These are phyloP conservation scores for Pseudococcus viburni DNA, from an alignment of 2,888 invertebrate genomes.

Conservation along the genomic window DNA sequence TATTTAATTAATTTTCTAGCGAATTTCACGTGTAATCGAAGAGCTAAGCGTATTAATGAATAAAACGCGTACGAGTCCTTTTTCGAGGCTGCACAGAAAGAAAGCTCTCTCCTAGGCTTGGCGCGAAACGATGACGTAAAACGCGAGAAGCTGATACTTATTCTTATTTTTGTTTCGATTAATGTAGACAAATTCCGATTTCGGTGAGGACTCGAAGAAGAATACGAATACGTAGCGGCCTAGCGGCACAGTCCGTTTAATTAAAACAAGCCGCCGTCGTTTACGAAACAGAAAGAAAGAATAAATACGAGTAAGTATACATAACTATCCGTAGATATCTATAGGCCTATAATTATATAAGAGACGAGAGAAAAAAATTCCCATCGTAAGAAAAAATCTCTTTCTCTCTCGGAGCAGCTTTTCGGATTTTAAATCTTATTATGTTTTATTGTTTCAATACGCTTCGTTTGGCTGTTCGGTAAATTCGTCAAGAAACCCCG, in stretches of 20 bases:
- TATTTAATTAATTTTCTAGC: conserved; percentile 23
- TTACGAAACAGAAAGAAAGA: not conserved
- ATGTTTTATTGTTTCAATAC: conserved; percentile 28
- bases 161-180: not conserved
- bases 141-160: too few species aligned
- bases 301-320: not conserved
- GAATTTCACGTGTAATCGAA: conserved; percentile 24
- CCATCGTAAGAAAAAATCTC: not conserved
- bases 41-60: not conserved
- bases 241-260: not conserved
- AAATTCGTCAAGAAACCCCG: conserved; percentile 26
- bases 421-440: conserved; percentile 35
- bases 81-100: not conserved
- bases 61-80: not conserved
- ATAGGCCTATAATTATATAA: not conserved
- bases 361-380: not conserved
- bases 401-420: not conserved
- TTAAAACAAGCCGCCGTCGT: not conserved
- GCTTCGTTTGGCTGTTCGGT: conserved; percentile 6
- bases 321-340: not conserved
- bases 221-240: too few species aligned
- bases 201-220: not conserved
- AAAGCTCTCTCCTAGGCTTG: too few species aligned
- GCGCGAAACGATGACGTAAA: too few species aligned
- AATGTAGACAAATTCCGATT: not conserved